Base-by-base conservation (phyloP, 2,113 vertebrate genomes). In the Myocastor coypus region DNA sequence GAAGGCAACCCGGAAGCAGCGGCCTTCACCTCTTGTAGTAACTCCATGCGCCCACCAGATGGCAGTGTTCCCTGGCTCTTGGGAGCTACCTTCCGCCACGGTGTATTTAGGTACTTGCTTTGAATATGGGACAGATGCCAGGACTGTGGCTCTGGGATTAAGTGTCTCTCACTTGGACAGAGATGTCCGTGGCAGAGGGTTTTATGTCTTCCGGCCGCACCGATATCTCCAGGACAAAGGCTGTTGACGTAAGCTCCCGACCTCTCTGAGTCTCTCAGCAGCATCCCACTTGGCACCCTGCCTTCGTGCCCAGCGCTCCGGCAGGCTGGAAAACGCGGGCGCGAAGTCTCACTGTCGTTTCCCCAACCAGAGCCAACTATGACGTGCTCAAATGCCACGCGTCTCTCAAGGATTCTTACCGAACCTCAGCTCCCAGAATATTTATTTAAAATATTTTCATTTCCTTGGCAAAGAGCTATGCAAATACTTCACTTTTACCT, bases 371-470 rank as follows among this genome's bases (percentile, higher is more conserved):
- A 86, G 95, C 89, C 83, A 97, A 94, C 85, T 69, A 55, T 85
- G 71, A 91, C 96, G 92, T 92, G 42, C 83, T 95, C 92, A 97
- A 96, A 97, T 96, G 94, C 59, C 57, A 95, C 71, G 83, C 68
- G 0, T 85, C 85, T 92, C 94, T 92, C 87, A 89, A 78, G 81
- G 87, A 71, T 90, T 91, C 89, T 95, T 93, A 96, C 95, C 91
- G 94, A 78, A 96, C 89, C 97, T 94, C 82, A 94, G 87, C 93
- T 97, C 92, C 77, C 69, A 24, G 86, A 93, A 75, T 97, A 87
- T 97, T 97, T 97, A 97, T 94, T 95, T 95, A 94, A 96, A 97
- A 96, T 94, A 97, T 96, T 98, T 95, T 95, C 93, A 91, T 96
- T 96, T 96, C 96, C 92, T 88, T 96, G 96, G 96, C 96, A 97